Conservation (phyloP, 2,888 invertebrate genomes). For the Pollenia griseotomentosa region DNA sequence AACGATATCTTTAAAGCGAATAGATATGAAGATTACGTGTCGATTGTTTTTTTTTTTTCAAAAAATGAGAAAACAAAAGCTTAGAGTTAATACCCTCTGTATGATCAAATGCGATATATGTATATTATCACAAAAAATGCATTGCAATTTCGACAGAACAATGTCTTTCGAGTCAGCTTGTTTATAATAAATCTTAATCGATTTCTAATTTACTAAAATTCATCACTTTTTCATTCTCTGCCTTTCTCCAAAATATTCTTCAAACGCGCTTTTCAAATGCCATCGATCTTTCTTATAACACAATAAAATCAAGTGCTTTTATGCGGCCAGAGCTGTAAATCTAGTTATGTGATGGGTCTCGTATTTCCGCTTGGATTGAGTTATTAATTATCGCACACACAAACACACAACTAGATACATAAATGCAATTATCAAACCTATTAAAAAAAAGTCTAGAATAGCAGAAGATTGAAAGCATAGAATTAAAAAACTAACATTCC, state of each 20-base stretch:
- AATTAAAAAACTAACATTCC: slow-evolving; percentile 51
- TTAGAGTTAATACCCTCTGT: too few relatives aligned
- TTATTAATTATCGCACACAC: slow-evolving; percentile 78
- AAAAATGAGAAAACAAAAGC: too few relatives aligned
- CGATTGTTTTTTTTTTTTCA: too few relatives aligned
- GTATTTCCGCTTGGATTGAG: slow-evolving; percentile 81
- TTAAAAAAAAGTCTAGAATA: slow-evolving; percentile 8
- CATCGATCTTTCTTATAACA: slow-evolving; percentile 37
- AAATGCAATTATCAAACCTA: slow-evolving; percentile 50
- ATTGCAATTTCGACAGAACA: too few relatives aligned
- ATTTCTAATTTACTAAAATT: slow-evolving; percentile 14
- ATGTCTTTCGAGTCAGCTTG: too few relatives aligned
- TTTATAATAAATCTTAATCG: slow-evolving; percentile 23
- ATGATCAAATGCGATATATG: too few relatives aligned
- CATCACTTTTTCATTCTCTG: background rate
- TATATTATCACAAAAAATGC: too few relatives aligned
- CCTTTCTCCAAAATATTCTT: background rate
- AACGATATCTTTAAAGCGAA: too few relatives aligned
- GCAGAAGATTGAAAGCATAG: background rate
- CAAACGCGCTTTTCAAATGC: slow-evolving; percentile 4
- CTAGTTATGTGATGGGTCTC: slow-evolving; percentile 57
- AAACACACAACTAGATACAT: background rate
- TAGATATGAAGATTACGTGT: too few relatives aligned
- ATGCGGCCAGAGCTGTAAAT: slow-evolving; percentile 54
- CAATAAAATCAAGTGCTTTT: slow-evolving; percentile 44